These are phyloP conservation scores for Pterocles orientalis DNA, from an alignment of 2,113 vertebrate genomes.

Conservation along the genomic window DNA sequence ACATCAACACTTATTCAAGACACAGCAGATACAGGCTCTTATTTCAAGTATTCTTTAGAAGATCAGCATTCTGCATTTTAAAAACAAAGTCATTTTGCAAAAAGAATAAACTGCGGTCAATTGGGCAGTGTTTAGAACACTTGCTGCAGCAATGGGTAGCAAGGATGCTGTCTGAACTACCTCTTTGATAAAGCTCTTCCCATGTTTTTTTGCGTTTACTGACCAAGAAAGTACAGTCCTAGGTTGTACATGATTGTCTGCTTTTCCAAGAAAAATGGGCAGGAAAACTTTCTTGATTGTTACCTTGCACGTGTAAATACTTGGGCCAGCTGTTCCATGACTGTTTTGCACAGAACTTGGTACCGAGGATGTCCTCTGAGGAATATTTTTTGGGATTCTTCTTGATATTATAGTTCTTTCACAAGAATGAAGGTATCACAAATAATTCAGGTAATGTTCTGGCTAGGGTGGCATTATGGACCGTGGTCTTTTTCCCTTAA, in stretches of 20 bases:
- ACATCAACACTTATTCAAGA: not conserved
- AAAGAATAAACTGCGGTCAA: not conserved
- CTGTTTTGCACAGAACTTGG: not conserved
- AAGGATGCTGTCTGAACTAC: not conserved
- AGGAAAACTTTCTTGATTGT: not conserved
- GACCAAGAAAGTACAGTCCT: not conserved
- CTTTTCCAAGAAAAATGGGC: not conserved
- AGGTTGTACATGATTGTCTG: not conserved
- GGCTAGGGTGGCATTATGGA: not conserved
- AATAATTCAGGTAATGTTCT: not conserved
- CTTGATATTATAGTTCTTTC: not conserved
- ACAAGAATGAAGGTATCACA: not conserved
- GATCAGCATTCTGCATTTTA: not conserved
- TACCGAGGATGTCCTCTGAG: not conserved
- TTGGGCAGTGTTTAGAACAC: not conserved
- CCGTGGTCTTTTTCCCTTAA: not conserved
- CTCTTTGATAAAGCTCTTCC: not conserved
- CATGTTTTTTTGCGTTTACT: not conserved
- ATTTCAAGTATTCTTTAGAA: not conserved
- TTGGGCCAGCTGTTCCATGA: not conserved
- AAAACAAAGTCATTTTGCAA: not conserved
- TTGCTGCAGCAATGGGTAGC: not conserved
- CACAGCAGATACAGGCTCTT: not conserved
- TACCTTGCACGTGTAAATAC: not conserved
- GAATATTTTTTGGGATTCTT: not conserved